Conservation (phyloP, 64 coral and sea anemone species). For the Montipora sp. region DNA sequence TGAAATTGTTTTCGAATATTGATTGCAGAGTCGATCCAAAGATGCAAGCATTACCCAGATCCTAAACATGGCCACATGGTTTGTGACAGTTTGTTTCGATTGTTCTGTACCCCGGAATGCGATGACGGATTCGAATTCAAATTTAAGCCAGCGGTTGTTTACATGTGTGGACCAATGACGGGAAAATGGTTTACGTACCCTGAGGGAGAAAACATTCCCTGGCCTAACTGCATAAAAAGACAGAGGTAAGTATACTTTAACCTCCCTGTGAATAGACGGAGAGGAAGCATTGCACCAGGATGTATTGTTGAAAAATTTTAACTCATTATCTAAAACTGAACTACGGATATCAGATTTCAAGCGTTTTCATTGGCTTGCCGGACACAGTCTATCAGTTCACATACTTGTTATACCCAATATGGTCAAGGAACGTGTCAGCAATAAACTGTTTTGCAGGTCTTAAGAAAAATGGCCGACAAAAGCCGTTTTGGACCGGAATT, state of each 20-base stretch:
- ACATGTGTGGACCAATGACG: conserved; percentile 84
- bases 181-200: conserved; percentile 89
- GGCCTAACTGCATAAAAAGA: conserved; percentile 76
- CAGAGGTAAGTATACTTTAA: conserved; percentile 45
- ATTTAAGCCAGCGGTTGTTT: conserved; percentile 80
- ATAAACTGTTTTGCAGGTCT: too few species aligned
- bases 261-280: too few species aligned
- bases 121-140: conserved; percentile 71
- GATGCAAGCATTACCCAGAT: conserved; percentile 63
- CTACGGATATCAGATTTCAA: too few species aligned
- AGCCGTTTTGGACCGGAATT: too few species aligned
- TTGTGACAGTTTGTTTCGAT: conserved; percentile 83
- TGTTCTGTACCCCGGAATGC: conserved; percentile 87
- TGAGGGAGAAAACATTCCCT: conserved; percentile 45
- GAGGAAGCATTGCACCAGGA: too few species aligned
- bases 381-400: too few species aligned
- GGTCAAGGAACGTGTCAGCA: too few species aligned
- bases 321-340: too few species aligned
- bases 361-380: too few species aligned
- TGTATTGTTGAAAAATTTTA: too few species aligned
- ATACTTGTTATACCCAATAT: too few species aligned
- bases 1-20: not conserved
- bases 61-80: conserved; percentile 79
- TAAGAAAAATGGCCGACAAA: too few species aligned
- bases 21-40: conserved; percentile 52